phyloP scores from a whole-genome alignment of 1,140 invertebrate species.

The Forficula auricularia region DNA sequence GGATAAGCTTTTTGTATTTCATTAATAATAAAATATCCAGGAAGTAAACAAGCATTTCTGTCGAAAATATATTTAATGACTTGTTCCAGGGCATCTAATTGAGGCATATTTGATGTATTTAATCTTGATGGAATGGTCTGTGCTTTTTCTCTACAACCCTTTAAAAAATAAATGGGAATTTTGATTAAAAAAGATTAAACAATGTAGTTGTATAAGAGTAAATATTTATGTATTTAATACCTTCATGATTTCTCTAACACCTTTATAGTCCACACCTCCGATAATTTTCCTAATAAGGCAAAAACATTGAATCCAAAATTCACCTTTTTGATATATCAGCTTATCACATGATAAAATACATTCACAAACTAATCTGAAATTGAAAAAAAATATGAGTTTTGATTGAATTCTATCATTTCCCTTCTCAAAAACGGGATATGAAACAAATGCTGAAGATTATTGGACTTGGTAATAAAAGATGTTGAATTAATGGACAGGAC shows the following conservation, averaged over 20 bases:
- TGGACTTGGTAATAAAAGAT: too few species aligned
- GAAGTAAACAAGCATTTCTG: conserved; percentile 74
- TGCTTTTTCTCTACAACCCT: conserved; percentile 74
- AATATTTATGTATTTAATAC: conserved; percentile 27
- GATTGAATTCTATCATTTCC: too few species aligned
- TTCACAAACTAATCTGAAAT: conserved; percentile 63
- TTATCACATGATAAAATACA: conserved; percentile 62
- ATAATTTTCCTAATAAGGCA: conserved; percentile 69
- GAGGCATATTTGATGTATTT: conserved; percentile 58
- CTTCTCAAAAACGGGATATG: too few species aligned
- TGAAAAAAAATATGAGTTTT: conserved; percentile 10
- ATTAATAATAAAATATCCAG: conserved; percentile 86
- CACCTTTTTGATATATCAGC: conserved; percentile 51
- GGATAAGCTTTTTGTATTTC: conserved; percentile 79
- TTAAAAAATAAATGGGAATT: conserved; percentile 6
- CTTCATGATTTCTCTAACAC: conserved; percentile 80
- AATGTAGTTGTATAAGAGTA: neutral
- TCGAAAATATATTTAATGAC: conserved; percentile 82
- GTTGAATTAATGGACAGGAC: too few species aligned
- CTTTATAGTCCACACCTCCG: conserved; percentile 86
- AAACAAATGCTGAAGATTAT: too few species aligned
- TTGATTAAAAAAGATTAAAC: neutral
- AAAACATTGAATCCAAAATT: conserved; percentile 81
- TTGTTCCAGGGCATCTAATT: conserved; percentile 59
- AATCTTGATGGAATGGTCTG: conserved; percentile 54